Evolutionary conservation across 2,797 vertebrate species (phyloP), one percentile per base, ranked within the genome.

Genomic region (Xenopus petersii): DNA sequence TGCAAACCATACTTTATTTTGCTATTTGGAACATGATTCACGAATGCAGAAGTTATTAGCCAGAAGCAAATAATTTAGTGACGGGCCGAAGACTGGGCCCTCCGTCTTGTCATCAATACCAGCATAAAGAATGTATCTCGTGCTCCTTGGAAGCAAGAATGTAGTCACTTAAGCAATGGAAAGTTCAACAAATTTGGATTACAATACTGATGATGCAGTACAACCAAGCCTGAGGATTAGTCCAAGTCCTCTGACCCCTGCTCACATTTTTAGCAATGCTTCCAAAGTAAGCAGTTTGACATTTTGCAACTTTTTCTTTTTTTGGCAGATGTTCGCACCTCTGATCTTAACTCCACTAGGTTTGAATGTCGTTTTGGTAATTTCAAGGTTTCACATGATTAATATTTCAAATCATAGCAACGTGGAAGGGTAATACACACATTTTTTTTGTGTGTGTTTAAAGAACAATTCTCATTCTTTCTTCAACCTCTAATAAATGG

Each of bases 251-350:
- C 76, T 78, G 71, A 78, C 76, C 76, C 76, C 54, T 78, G 76
- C 60, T 73, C 76, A 61, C 67, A 70, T 79, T 74, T 78, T 74
- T 79, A 73, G 76, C 60, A 79, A 79, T 61, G 67, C 71, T 74
- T 79, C 76, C 76, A 79, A 79, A 79, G 70, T 74, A 79, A 79
- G 71, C 76, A 79, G 68, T 79, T 61, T 79, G 67, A 79, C 76
- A 74, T 79, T 79, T 70, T 73, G 70, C 65, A 73, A 73, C 24
- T 68, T 78, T 73, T 73, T 69, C 8, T 42, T 55, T 64, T 64
- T 58, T 79, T 79, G 76, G 76, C 76, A 79, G 76, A 13, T 70
- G n/a, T 36, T 16, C 51, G 12, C 61, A 65, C 68, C 59, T 56
- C 71, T 73, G 73, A 78, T 73, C 75, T 73, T 66, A 62, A 73